Evolutionary conservation across 2,797 vertebrate species (phyloP).

Genomic region (Leuciscus waleckii): DNA sequence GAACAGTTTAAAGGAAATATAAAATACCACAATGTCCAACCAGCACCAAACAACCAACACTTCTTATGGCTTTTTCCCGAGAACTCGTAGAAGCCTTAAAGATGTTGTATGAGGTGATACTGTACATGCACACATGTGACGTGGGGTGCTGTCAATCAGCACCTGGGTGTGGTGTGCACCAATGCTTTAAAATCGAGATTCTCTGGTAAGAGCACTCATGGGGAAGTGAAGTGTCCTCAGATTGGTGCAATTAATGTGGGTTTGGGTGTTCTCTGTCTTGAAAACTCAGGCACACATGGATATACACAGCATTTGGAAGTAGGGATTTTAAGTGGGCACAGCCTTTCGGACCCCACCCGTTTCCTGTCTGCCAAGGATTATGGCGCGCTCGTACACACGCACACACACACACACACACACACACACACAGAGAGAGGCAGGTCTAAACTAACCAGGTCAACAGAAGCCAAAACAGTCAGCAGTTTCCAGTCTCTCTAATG

Average conservation of each 20-base stretch:
- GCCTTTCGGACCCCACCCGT: slow-evolving; percentile 52
- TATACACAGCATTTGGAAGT: slow-evolving; percentile 23
- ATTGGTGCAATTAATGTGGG: slow-evolving; percentile 31
- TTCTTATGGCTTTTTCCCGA: slow-evolving; percentile 7
- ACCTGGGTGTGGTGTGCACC: slow-evolving; percentile 9
- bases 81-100: slow-evolving; percentile 45
- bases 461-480: slow-evolving; percentile 54
- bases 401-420: slow-evolving; percentile 36
- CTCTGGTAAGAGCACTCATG: slow-evolving; percentile 4
- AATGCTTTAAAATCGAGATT: slow-evolving; percentile 11
- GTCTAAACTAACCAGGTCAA: slow-evolving; percentile 54
- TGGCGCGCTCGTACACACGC: slow-evolving; percentile 34
- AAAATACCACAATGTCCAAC: background rate
- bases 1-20: slow-evolving; percentile 2
- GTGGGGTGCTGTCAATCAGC: slow-evolving; percentile 4
- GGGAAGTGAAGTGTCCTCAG: slow-evolving; percentile 13
- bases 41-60: slow-evolving; percentile 7
- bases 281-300: slow-evolving; percentile 30
- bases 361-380: slow-evolving; percentile 54
- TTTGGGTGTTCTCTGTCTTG: background rate
- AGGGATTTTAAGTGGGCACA: slow-evolving; percentile 53
- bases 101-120: slow-evolving; percentile 40
- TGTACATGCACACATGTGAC: slow-evolving; percentile 35
- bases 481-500: slow-evolving; percentile 53
- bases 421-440: background rate